phyloP scores from a whole-genome alignment of 2,113 vertebrate species.

The Andinoacara biseriatus region DNA sequence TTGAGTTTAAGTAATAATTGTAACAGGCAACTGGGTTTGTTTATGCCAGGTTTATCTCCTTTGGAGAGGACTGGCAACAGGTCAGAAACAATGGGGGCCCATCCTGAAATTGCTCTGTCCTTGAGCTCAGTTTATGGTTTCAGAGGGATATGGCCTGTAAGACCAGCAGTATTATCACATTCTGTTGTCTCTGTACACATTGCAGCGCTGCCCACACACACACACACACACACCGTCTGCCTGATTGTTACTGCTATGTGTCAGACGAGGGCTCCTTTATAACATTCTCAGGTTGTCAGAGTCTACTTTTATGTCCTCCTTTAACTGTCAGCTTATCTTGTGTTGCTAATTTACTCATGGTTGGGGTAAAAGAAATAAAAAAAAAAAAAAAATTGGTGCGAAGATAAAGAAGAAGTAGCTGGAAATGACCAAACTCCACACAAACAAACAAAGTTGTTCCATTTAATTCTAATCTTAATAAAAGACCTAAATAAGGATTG shows the following conservation, averaged over 20 bases:
- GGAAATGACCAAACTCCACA: slow-evolving; percentile 65
- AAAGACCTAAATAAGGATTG: slow-evolving; percentile 85
- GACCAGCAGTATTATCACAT: slow-evolving; percentile 70
- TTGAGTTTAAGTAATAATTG: slow-evolving; percentile 23
- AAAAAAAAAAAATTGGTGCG: background rate
- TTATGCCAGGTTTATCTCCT: slow-evolving; percentile 41
- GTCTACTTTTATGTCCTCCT: background rate
- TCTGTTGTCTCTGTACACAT: slow-evolving; percentile 80
- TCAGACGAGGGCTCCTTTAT: slow-evolving; percentile 44
- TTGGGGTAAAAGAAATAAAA: background rate
- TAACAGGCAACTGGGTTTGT: slow-evolving; percentile 15
- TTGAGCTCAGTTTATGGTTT: slow-evolving; percentile 73
- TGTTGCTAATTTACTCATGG: background rate
- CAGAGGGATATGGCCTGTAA: slow-evolving; percentile 51
- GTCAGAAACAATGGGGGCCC: slow-evolving; percentile 56
- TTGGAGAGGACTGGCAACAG: slow-evolving; percentile 50
- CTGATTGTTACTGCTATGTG: slow-evolving; percentile 50
- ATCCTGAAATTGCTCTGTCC: slow-evolving; percentile 57
- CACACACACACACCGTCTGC: slow-evolving; percentile 49
- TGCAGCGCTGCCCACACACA: slow-evolving; percentile 53
- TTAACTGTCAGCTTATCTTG: background rate
- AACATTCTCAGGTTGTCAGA: slow-evolving; percentile 6
- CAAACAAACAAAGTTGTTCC: slow-evolving; percentile 73
- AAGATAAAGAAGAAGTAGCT: background rate
- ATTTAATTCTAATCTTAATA: slow-evolving; percentile 85